These are phyloP conservation scores for Colinus virginianus DNA, from an alignment of 2,113 vertebrate species.

Conservation along the genomic window DNA sequence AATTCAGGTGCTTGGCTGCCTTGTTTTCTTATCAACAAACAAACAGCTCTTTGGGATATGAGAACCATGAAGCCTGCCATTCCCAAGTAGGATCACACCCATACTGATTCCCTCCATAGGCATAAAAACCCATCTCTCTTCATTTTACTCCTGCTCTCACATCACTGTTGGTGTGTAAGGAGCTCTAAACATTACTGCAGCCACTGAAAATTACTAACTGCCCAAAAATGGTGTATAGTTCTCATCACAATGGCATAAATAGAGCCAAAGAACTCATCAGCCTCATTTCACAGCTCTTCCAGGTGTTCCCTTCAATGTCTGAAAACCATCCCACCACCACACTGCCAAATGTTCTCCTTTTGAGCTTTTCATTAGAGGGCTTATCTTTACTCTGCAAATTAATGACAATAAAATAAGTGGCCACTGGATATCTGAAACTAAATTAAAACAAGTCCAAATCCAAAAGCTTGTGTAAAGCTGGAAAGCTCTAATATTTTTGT, in stretches of 20 bases:
- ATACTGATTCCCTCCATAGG: background rate
- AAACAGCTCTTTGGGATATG: background rate
- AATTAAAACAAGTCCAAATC: background rate
- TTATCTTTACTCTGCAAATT: background rate
- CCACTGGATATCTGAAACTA: background rate
- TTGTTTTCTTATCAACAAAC: background rate
- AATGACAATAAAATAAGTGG: background rate
- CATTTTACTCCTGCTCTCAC: background rate
- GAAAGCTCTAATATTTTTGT: accelerated
- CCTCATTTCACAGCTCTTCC: background rate
- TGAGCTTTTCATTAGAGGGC: background rate
- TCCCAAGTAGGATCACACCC: background rate
- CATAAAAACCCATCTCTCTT: background rate
- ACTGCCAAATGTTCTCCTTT: background rate
- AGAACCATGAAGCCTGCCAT: background rate
- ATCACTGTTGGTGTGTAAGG: background rate
- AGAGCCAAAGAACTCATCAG: background rate
- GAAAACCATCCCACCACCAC: background rate
- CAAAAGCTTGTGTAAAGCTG: background rate
- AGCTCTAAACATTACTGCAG: background rate
- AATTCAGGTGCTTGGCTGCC: background rate
- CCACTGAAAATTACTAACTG: background rate
- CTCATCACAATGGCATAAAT: background rate
- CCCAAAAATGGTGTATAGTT: accelerated
- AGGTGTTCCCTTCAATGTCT: background rate